These are phyloP conservation scores for Donacobius atricapilla DNA, from an alignment of 2,113 vertebrate genomes.

Conservation along the genomic window DNA sequence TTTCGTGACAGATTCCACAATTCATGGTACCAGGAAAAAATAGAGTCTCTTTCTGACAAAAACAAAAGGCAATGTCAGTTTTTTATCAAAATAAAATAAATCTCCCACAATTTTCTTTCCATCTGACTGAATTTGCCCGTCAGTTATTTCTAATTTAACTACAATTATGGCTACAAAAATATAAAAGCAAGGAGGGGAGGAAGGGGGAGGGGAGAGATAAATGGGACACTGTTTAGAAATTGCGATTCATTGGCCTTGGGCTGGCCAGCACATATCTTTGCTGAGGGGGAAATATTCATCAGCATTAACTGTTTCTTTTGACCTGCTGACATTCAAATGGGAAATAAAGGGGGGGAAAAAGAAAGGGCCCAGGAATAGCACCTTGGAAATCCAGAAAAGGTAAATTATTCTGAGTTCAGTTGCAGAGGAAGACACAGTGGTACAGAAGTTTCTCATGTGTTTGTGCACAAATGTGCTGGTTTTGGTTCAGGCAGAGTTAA, in stretches of 20 bases:
- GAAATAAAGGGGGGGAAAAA: neutral
- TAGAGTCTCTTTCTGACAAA: slow-evolving; percentile 52
- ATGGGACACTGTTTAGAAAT: slow-evolving; percentile 37
- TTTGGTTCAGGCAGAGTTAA: neutral
- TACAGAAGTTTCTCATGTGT: fast-evolving
- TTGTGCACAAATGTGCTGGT: fast-evolving
- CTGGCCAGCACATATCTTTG: slow-evolving; percentile 1
- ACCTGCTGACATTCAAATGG: slow-evolving; percentile 46
- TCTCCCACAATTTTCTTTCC: slow-evolving; percentile 60
- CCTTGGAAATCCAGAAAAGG: neutral
- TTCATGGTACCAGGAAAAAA: slow-evolving; percentile 37
- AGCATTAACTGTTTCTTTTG: slow-evolving; percentile 58
- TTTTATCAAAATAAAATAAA: slow-evolving; percentile 70
- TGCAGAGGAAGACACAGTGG: neutral
- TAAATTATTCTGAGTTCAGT: neutral
- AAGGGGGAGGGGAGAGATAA: slow-evolving; percentile 28
- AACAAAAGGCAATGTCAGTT: slow-evolving; percentile 62
- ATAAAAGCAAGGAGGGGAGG: neutral
- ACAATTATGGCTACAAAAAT: slow-evolving; percentile 47
- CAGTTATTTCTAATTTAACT: slow-evolving; percentile 72
- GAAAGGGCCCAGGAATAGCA: neutral
- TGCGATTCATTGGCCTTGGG: slow-evolving; percentile 23
- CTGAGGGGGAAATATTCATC: slow-evolving; percentile 51
- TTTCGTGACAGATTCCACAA: slow-evolving; percentile 70
- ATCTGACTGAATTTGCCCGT: slow-evolving; percentile 54